These are phyloP conservation scores for Caenorhabditis uteleia DNA, from an alignment of 2,888 invertebrate genomes.

Conservation along the genomic window DNA sequence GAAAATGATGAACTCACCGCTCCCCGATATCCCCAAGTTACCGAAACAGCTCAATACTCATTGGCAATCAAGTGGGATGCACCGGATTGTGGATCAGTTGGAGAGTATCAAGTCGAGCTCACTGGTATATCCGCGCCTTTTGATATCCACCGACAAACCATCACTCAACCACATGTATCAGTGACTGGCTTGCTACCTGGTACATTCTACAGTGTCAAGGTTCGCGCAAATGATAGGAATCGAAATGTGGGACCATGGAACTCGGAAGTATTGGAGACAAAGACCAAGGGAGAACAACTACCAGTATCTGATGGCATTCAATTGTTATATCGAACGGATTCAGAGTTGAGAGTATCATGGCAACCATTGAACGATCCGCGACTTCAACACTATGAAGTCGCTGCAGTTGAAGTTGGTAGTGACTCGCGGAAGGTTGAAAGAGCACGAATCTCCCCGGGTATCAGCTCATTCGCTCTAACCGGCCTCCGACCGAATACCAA, in stretches of 20 bases:
- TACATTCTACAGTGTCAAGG: constrained; percentile 65
- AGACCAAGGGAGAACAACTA: constrained; percentile 66
- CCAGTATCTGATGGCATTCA: constrained; percentile 49
- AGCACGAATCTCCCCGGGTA: constrained; percentile 58
- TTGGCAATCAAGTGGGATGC: constrained; percentile 67
- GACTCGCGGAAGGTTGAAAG: constrained; percentile 54
- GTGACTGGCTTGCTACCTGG: constrained; percentile 68
- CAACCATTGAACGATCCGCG: constrained; percentile 53
- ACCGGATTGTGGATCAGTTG: constrained; percentile 68
- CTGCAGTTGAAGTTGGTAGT: constrained; percentile 49
- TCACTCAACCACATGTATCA: constrained; percentile 66
- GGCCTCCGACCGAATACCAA: constrained; percentile 65
- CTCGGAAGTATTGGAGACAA: constrained; percentile 57
- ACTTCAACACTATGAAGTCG: constrained; percentile 68
- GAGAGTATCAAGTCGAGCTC: constrained; percentile 66
- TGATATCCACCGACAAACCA: constrained; percentile 68
- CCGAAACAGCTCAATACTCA: constrained; percentile 60
- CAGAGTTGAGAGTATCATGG: constrained; percentile 64
- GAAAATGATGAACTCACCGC: constrained; percentile 66
- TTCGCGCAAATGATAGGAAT: constrained; percentile 65
- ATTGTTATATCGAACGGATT: constrained; percentile 59
- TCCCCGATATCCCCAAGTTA: constrained; percentile 62
- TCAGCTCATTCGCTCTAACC: constrained; percentile 56
- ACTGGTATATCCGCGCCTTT: constrained; percentile 62
- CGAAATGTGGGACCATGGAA: constrained; percentile 67